These are phyloP conservation scores for Carettochelys insculpta DNA, from an alignment of 2,113 vertebrate genomes.

Conservation along the genomic window DNA sequence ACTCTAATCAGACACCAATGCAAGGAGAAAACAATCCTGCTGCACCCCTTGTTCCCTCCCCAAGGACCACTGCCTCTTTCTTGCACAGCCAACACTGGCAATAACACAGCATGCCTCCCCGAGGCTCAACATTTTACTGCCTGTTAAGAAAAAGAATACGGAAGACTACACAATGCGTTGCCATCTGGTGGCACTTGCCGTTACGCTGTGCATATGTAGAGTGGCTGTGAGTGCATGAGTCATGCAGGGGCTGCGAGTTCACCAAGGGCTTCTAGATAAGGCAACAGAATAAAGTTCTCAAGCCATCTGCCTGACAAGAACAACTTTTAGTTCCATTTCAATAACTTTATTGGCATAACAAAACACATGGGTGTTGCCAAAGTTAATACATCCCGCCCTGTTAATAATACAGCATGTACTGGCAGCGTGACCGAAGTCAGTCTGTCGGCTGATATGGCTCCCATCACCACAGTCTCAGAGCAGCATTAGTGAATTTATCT, in stretches of 20 bases:
- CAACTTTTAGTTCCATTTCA: neutral
- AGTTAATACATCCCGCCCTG: neutral
- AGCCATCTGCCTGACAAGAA: neutral
- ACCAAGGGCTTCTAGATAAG: neutral
- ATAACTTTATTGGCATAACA: neutral
- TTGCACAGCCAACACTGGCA: neutral
- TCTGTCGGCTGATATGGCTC: neutral
- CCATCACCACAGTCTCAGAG: neutral
- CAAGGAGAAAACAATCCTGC: neutral
- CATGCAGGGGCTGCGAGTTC: neutral
- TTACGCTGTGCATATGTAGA: neutral
- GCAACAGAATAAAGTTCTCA: neutral
- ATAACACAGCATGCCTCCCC: neutral
- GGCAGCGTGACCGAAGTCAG: neutral
- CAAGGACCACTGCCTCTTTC: neutral
- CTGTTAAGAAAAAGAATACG: neutral
- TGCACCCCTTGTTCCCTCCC: neutral
- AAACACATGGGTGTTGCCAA: neutral
- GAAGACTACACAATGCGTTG: neutral
- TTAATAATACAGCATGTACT: neutral
- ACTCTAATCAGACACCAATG: neutral
- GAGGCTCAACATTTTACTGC: neutral
- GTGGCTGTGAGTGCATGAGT: too few relatives aligned
- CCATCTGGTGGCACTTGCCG: neutral
- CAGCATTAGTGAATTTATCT: neutral